Evolutionary conservation across 2,113 vertebrate genomes (phyloP).

Genomic region (Trichechus manatus): DNA sequence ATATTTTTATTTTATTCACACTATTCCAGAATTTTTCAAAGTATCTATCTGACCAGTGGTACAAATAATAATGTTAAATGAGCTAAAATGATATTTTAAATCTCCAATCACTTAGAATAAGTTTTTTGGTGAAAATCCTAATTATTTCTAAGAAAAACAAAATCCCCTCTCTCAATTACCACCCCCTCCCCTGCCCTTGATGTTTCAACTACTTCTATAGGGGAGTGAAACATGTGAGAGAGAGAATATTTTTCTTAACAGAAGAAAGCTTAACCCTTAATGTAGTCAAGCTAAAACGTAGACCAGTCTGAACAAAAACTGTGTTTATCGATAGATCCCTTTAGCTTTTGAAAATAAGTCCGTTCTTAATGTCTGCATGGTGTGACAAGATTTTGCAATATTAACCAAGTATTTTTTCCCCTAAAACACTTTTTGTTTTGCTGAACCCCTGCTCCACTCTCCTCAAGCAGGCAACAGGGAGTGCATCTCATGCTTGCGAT

Average conservation of each 20-base stretch:
- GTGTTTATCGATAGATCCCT: neutral
- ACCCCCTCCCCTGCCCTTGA: neutral
- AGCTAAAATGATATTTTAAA: constrained; percentile 37
- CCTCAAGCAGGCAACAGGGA: neutral
- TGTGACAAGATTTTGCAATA: neutral
- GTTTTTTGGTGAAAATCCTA: neutral
- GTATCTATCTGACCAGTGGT: neutral
- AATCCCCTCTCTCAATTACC: neutral
- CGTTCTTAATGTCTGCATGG: neutral
- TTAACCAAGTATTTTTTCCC: neutral
- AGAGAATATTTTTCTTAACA: neutral
- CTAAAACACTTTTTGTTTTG: neutral
- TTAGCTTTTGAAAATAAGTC: neutral
- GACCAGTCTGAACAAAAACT: neutral
- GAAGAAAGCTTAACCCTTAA: neutral
- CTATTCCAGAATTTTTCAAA: neutral
- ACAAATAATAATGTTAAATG: neutral
- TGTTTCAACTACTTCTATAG: neutral
- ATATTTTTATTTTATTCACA: neutral
- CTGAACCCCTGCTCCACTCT: neutral
- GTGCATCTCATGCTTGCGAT: neutral
- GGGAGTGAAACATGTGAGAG: neutral
- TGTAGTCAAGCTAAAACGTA: neutral
- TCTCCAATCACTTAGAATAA: neutral
- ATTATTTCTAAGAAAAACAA: neutral